These are phyloP conservation scores for Conomelus anceps DNA, from an alignment of 2,888 invertebrate genomes.

Conservation along the genomic window DNA sequence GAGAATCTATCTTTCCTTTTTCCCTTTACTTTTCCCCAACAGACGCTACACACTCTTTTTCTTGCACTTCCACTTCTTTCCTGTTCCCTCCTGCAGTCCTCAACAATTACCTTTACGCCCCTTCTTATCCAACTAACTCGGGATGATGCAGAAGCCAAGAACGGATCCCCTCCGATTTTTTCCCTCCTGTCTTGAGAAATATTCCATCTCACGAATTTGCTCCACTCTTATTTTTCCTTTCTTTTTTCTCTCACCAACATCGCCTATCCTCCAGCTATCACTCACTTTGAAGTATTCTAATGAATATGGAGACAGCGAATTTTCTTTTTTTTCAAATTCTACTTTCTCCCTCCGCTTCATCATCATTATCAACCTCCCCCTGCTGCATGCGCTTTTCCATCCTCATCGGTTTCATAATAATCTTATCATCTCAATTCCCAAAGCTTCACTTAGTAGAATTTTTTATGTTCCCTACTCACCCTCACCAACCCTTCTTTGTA, in stretches of 20 bases:
- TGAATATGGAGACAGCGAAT: not conserved
- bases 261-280: not conserved
- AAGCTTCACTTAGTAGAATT: not conserved
- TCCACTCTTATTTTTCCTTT: not conserved
- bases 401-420: not conserved
- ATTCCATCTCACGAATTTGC: not conserved
- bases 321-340: not conserved
- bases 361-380: not conserved
- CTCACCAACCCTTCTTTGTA: not conserved
- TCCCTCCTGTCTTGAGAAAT: not conserved
- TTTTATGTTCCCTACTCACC: not conserved
- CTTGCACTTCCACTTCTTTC: not conserved
- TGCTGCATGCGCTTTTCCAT: not conserved
- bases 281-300: not conserved
- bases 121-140: not conserved
- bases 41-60: too few relatives aligned
- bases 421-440: not conserved
- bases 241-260: not conserved
- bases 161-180: not conserved
- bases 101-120: not conserved
- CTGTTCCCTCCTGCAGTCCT: not conserved
- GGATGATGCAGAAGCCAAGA: not conserved
- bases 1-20: not conserved
- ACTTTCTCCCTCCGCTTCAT: not conserved
- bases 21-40: not conserved